Evolutionary conservation across 2,797 vertebrate genomes (phyloP), one percentile per base, ranked within the genome.

Genomic region (Myioborus miniatus): DNA sequence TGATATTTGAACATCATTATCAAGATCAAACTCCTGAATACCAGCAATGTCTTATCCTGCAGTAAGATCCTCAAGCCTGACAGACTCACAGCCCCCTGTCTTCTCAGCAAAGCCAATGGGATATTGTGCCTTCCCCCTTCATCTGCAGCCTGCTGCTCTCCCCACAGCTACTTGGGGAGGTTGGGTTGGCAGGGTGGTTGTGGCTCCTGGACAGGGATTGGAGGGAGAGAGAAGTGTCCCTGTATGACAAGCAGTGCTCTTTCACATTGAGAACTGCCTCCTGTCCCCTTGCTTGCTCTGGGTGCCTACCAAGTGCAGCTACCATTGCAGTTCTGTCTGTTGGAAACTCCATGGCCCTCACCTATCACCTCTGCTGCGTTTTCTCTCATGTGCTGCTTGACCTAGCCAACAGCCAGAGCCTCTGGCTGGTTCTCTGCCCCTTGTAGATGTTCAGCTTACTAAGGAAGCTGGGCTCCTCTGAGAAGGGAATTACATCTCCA

Each of bases 201-300:
- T 0, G 1, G 37, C 15, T 81, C 15, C 22, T 12, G 0, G 2
- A 29, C 5, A 11, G 9, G 19, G 1, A 21, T 22, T 23, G 34
- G 46, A 52, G 29, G 15, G 22, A 76, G 29, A 12, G 4, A 50
- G n/a, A 76, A 21, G 23, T 7, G 24, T 18, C 24, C 26, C 34
- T 30, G 17, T 4, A 6, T 32, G 27, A 68, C 43, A 50, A 36
- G 3, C 14, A 58, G 3, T n/a, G 37, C 6, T 72, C 36, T 69
- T 90, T 37, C 62, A 71, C 6, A 4, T 0, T n/a, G 34, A 49
- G 16, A 9, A 72, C 11, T 23, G 20, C 18, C 46, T 77, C 17
- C 8, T 8, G 2, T 6, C 4, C 24, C 3, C 4, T 50, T 43
- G 3, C 39, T 89, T 76, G 53, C 44, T 83, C 59, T 13, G 2